phyloP scores from a whole-genome alignment of 2,113 vertebrate genomes.

The Dolichallabes microphthalmus region DNA sequence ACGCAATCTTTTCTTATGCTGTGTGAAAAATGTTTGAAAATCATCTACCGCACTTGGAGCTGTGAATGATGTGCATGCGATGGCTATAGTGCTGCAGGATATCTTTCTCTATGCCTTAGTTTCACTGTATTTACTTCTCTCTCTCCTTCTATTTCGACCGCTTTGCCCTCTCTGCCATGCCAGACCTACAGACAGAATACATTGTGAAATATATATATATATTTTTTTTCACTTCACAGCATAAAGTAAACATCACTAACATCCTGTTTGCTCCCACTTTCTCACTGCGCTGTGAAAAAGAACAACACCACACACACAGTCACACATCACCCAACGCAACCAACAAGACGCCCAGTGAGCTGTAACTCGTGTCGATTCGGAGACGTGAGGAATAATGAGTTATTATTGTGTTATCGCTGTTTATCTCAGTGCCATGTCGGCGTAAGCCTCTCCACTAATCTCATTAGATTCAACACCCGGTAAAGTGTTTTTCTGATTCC shows the following conservation, averaged over 20 bases:
- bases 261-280: neutral
- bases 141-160: slow-evolving; percentile 11
- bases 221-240: neutral
- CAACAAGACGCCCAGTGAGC: slow-evolving; percentile 56
- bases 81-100: too few relatives aligned
- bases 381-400: slow-evolving; percentile 69
- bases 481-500: slow-evolving; percentile 72
- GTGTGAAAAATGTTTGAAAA: neutral
- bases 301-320: slow-evolving; percentile 6
- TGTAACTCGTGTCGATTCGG: slow-evolving; percentile 56
- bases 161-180: slow-evolving; percentile 7
- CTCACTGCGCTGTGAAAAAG: neutral
- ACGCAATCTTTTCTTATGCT: neutral
- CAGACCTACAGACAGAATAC: slow-evolving; percentile 19
- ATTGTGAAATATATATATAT: neutral
- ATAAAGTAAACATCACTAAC: neutral
- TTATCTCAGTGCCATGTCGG: slow-evolving; percentile 69
- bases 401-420: slow-evolving; percentile 71
- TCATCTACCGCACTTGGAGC: neutral
- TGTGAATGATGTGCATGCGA: neutral
- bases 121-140: neutral
- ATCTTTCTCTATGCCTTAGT: neutral
- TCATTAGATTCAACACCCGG: slow-evolving; percentile 75
- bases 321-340: slow-evolving; percentile 38
- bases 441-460: slow-evolving; percentile 66